Conservation (phyloP, 2,113 vertebrate species). For the Mugil cephalus region DNA sequence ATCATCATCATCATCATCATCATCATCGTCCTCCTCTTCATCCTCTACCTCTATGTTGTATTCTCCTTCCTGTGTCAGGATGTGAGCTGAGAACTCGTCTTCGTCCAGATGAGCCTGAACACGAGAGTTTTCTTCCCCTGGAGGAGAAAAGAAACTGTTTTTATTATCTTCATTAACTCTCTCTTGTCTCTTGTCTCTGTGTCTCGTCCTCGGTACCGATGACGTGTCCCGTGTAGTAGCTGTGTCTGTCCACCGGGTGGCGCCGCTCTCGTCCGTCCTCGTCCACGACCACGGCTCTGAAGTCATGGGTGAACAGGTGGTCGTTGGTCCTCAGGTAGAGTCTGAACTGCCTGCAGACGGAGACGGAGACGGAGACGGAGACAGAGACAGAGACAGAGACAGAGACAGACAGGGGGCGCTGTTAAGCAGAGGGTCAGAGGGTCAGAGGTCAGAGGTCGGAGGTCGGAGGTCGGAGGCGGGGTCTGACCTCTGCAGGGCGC, state of each 20-base stretch:
- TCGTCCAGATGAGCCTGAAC: conserved; percentile 94
- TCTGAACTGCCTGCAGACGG: conserved; percentile 88
- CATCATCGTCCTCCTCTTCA: too few species aligned
- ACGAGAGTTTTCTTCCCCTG: conserved; percentile 93
- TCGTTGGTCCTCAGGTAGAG: conserved; percentile 93
- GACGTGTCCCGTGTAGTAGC: conserved; percentile 94
- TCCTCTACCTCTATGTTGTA: conserved; percentile 95
- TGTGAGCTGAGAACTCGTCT: conserved; percentile 91
- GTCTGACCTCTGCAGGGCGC: conserved; percentile 90
- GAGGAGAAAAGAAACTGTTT: neutral
- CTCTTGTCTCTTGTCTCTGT: too few species aligned
- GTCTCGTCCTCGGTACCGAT: conserved; percentile 84
- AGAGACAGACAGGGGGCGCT: too few species aligned
- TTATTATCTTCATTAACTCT: too few species aligned
- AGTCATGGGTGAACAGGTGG: conserved; percentile 91
- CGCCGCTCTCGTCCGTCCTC: conserved; percentile 83
- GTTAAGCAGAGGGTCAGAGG: too few species aligned
- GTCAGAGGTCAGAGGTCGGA: neutral
- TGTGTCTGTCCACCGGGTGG: conserved; percentile 87
- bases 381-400: too few species aligned
- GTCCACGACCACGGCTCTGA: conserved; percentile 88
- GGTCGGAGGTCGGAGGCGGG: rapidly evolving
- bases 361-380: too few species aligned
- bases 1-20: too few species aligned
- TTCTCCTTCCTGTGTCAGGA: conserved; percentile 90